These are phyloP conservation scores for Dynastes tityus DNA, from an alignment of 2,888 invertebrate genomes.

Conservation along the genomic window DNA sequence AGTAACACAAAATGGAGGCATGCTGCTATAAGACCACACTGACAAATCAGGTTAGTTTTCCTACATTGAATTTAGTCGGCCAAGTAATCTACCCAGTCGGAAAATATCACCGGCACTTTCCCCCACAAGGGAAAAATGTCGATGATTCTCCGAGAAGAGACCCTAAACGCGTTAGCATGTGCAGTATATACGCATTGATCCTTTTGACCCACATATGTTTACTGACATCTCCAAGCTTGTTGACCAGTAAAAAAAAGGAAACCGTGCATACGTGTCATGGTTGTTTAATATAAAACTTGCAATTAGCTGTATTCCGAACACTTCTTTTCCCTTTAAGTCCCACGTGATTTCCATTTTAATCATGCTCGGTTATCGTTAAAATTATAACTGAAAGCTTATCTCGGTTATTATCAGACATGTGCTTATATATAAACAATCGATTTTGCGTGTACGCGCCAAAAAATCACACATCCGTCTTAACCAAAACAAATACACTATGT, in stretches of 20 bases:
- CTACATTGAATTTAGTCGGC: neutral
- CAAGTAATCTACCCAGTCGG: constrained; percentile 16
- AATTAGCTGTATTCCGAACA: neutral
- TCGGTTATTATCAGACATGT: constrained; percentile 43
- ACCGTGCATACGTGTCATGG: constrained; percentile 15
- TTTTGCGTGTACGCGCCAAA: constrained; percentile 40
- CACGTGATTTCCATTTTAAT: constrained; percentile 1
- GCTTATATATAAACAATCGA: constrained; percentile 44
- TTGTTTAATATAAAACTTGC: neutral
- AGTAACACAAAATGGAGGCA: constrained; percentile 65
- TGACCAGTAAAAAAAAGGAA: constrained; percentile 27
- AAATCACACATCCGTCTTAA: constrained; percentile 12
- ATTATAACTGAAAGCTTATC: constrained; percentile 16
- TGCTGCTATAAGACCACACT: constrained; percentile 67
- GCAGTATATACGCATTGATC: constrained; percentile 59
- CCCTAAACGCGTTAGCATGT: constrained; percentile 15
- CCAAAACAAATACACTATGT: neutral
- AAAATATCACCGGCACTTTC: constrained; percentile 25
- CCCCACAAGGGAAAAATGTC: constrained; percentile 47
- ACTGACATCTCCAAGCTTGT: constrained; percentile 25
- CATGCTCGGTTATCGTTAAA: constrained; percentile 4
- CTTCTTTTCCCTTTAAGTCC: constrained; percentile 7
- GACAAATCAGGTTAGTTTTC: constrained; percentile 68
- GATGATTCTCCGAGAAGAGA: neutral
- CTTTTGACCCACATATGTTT: constrained; percentile 61